Base-by-base conservation (phyloP, 2,797 vertebrate genomes). In the Coluber constrictor region DNA sequence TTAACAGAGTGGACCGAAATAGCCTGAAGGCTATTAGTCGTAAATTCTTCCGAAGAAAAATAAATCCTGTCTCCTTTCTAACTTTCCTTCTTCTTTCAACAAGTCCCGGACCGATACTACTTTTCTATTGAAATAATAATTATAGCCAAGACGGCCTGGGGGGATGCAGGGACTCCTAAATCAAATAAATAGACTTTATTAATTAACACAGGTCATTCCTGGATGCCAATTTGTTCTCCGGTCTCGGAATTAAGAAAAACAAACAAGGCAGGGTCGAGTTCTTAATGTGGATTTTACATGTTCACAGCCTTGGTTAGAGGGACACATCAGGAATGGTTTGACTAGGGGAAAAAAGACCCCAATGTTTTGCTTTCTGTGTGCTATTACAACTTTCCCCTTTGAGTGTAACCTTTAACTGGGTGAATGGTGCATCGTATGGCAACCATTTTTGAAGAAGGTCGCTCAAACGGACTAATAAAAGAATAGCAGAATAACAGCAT, bases 151-250 rank as follows among this genome's bases (percentile, higher is more conserved):
- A 96, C 97, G 97, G 97, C 97, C 97, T 96, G 70, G 32, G 86
- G 97, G 97, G 96, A 97, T 94, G 93, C 8, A 0, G 95, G 79
- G 12, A 0, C 93, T 95, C 96, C 96, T 97, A 97, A 97, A 97
- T 95, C 97, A 98, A 98, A 98, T 98, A 98, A 97, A 98, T 98
- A 97, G 95, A 94, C 97, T 97, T 98, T 98, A 98, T 98, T 98
- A 98, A 98, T 98, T 98, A 98, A 97, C 97, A 96, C 96, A 96
- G 96, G 96, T 97, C 96, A 96, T 95, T 95, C 95, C 97, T 97
- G 97, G 96, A 96, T 95, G 94, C 90, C 95, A 92, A 95, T 92
- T 95, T 93, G 96, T 97, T 96, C 95, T 95, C 93, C 90, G 96
- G 95, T 89, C 93, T 96, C 96, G 94, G 95, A 94, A 95, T 96